These are phyloP conservation scores for Drosophila atripex DNA, from an alignment of 2,888 invertebrate genomes.

Conservation along the genomic window DNA sequence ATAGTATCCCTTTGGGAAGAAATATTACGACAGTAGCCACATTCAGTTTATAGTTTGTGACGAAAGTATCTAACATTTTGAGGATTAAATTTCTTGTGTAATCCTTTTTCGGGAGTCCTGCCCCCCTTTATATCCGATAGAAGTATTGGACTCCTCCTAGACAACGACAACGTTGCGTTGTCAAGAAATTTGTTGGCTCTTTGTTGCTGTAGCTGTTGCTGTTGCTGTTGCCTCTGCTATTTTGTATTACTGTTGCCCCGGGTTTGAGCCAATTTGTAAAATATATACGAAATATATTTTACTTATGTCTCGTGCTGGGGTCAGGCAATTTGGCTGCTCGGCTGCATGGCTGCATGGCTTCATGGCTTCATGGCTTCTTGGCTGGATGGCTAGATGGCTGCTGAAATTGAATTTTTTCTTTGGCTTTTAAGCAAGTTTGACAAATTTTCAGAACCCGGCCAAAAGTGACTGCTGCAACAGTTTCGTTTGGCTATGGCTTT, in stretches of 20 bases:
- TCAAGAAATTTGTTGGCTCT: conserved; percentile 55
- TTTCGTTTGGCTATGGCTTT: conserved; percentile 4
- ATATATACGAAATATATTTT: conserved; percentile 69
- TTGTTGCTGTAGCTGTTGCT: conserved; percentile 21
- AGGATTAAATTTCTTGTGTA: conserved; percentile 1
- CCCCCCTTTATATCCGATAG: not conserved
- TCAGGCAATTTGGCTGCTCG: conserved; percentile 37
- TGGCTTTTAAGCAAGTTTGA: conserved; percentile 68
- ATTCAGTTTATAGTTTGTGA: not conserved
- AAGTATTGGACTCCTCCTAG: conserved; percentile 17
- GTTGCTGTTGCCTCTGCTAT: conserved; percentile 16
- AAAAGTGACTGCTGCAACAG: conserved; percentile 59
- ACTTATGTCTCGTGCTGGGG: conserved; percentile 50
- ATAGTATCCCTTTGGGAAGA: not conserved
- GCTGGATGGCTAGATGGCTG: conserved; percentile 45
- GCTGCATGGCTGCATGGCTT: conserved; percentile 1
- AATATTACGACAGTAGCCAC: not conserved
- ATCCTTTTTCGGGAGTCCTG: not conserved
- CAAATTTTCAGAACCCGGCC: conserved; percentile 66
- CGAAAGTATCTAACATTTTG: not conserved
- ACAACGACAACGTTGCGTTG: conserved; percentile 53
- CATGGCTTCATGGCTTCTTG: not conserved
- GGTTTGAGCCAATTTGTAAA: conserved; percentile 71
- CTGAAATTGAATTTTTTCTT: conserved; percentile 71
- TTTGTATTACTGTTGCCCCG: conserved; percentile 47